Percentiles rank a stretch among this genome's conserved stretches.
These are phyloP conservation scores for Nannobrachium achirus DNA, from an alignment of 2,113 vertebrate genomes.

Conservation along the genomic window DNA sequence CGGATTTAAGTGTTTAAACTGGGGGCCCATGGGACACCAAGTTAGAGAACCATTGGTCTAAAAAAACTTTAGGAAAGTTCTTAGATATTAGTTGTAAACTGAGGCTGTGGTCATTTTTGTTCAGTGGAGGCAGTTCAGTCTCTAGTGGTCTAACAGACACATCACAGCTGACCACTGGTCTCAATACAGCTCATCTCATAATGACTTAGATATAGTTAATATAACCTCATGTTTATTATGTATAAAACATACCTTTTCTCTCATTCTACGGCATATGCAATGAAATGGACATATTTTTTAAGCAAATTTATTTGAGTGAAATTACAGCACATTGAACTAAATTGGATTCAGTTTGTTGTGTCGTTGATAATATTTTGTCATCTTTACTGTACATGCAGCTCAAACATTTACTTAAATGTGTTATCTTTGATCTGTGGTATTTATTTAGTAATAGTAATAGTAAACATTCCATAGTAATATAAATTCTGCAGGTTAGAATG, in stretches of 20 bases:
- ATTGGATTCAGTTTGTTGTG: no score
- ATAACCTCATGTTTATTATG: background rate
- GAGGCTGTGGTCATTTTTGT: background rate
- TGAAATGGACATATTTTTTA: background rate
- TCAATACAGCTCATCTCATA: background rate
- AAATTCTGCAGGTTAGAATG: background rate
- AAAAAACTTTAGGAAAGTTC: background rate
- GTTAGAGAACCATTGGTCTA: background rate
- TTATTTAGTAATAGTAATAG: no score
- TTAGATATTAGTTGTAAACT: background rate
- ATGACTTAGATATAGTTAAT: background rate
- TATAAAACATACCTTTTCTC: background rate
- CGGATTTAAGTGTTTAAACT: no score
- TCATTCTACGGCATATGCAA: background rate
- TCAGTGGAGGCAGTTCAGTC: conserved; percentile 73
- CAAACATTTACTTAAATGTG: no score
- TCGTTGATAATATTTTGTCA: no score
- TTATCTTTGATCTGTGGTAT: no score
- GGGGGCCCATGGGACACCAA: no score
- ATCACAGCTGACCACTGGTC: conserved; percentile 55
- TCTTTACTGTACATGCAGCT: no score
- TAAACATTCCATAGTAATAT: background rate
- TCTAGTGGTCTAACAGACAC: conserved; percentile 70
- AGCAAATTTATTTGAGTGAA: background rate
- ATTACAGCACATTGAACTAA: no score